Evolutionary conservation across 2,113 vertebrate genomes (phyloP).

Genomic region (Oncorhynchus clarkii): DNA sequence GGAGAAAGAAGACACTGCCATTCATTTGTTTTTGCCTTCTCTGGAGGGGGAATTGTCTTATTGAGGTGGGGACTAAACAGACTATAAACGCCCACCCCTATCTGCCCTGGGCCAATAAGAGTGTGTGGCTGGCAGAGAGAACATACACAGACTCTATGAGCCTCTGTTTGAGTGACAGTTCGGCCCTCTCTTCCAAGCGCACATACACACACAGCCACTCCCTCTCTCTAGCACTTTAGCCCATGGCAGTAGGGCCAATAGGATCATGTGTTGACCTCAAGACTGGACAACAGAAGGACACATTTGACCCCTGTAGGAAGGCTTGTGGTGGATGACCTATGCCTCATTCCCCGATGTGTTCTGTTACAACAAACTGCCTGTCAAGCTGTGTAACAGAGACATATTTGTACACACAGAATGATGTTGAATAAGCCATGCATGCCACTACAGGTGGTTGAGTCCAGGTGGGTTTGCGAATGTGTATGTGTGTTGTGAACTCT

Average conservation of each 20-base stretch:
- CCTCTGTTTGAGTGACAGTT: background rate
- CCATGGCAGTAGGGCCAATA: constrained; percentile 39
- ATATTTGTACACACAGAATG: constrained; percentile 38
- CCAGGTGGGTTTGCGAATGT: constrained; percentile 51
- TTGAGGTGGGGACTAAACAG: background rate
- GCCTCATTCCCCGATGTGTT: constrained; percentile 3
- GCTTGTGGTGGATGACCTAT: constrained; percentile 17
- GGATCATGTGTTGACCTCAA: constrained; percentile 22
- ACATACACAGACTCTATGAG: constrained; percentile 4
- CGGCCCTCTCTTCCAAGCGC: background rate
- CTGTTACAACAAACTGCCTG: constrained; percentile 4
- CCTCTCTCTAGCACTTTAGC: constrained; percentile 89
- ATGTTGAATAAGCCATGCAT: constrained; percentile 66
- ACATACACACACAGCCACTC: constrained; percentile 18
- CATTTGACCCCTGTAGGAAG: background rate
- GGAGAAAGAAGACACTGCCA: background rate
- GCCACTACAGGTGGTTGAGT: constrained; percentile 51
- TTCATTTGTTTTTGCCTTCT: constrained; percentile 22
- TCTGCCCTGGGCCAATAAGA: constrained; percentile 34
- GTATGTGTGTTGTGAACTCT: background rate
- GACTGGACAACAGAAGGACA: constrained; percentile 33
- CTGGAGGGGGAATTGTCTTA: constrained; percentile 32
- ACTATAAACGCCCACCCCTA: constrained; percentile 4
- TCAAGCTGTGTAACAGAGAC: constrained; percentile 15
- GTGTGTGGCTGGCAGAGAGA: constrained; percentile 8